Evolutionary conservation across 2,113 vertebrate genomes (phyloP), one percentile per base, ranked within the genome.

Genomic region (Collichthys lucidus): DNA sequence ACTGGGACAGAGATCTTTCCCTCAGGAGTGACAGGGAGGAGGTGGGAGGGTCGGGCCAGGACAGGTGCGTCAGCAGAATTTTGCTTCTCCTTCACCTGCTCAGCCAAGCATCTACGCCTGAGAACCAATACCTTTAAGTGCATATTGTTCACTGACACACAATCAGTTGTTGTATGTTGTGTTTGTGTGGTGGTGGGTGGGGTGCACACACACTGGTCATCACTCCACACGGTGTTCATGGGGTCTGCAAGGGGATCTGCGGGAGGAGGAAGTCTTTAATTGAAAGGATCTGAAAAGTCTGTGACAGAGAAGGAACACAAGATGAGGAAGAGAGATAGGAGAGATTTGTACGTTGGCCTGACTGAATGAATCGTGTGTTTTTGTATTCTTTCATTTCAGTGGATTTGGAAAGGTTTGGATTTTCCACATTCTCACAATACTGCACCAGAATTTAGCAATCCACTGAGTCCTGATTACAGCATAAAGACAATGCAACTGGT

Each of bases 191-290:
- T n/a, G 47, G 65, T 22, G 52, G 5, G 12, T 1, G 24, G 76
- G 65, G 42, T 20, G 63, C 59, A 86, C 68, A 86, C 68, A 49
- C 74, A 53, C 49, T 31, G 56, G 84, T 61, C 87, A 77, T 94
- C 93, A 93, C 92, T 94, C 92, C 55, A 44, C 93, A 90, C 76
- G 0, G 69, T 55, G 82, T 83, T 86, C 73, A 88, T 74, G 49
- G 86, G 88, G 83, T 86, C 83, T 88, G 68, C 86, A 91, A 88
- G 76, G 74, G 75, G 92, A 92, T 88, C 86, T 88, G 89, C 86
- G 66, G 77, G 60, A 82, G 72, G 72, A 89, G 90, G 81, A 89
- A 91, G 91, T 90, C 81, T 89, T 92, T 89, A 87, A 94, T 91
- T 92, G 76, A 75, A 92, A 92, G 82, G 86, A 86, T 88, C 80